Conservation (phyloP, 2,113 vertebrate species). For the Peromyscus leucopus region DNA sequence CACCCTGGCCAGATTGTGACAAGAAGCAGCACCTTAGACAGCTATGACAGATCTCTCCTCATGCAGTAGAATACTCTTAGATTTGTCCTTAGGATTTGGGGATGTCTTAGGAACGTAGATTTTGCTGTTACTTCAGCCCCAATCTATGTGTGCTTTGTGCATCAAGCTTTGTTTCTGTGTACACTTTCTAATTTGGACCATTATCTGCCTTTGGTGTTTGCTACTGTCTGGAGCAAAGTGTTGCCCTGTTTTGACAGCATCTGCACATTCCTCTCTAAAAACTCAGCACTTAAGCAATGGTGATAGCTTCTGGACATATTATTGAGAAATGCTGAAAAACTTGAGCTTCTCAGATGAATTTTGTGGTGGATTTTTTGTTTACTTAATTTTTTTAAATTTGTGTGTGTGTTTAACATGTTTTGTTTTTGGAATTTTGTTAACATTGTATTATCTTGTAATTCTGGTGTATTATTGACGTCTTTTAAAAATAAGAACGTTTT, state of each 20-base stretch:
- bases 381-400: background rate
- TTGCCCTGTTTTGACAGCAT: background rate
- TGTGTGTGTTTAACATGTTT: background rate
- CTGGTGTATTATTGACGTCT: background rate
- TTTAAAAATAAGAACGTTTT: constrained; percentile 44
- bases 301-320: background rate
- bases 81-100: background rate
- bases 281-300: background rate
- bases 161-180: background rate
- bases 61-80: background rate
- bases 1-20: background rate
- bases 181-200: background rate
- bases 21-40: background rate
- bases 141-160: background rate
- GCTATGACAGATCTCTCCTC: background rate
- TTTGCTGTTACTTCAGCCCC: background rate
- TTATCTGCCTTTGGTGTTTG: background rate
- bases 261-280: background rate
- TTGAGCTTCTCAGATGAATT: background rate
- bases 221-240: too few relatives aligned
- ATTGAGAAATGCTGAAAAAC: constrained; percentile 7
- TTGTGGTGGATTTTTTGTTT: background rate
- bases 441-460: background rate
- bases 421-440: constrained; percentile 50
- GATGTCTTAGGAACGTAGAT: background rate